These are phyloP conservation scores for Luffia ferchaultella DNA, from an alignment of 2,888 invertebrate species.

Conservation along the genomic window DNA sequence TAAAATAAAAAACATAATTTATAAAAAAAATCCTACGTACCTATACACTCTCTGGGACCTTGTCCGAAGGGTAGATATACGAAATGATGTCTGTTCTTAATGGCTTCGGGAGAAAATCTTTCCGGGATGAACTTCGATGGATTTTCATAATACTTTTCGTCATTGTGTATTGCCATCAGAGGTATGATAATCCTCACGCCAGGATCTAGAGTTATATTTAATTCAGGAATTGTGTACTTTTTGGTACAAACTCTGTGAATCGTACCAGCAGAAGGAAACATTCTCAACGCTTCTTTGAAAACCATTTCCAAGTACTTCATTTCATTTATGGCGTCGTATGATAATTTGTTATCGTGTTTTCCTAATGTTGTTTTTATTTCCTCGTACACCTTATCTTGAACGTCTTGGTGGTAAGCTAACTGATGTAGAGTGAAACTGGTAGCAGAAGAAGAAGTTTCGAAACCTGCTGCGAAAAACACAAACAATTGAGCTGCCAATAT, in stretches of 20 bases:
- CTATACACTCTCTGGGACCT: slow-evolving; percentile 14
- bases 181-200: slow-evolving; percentile 13
- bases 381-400: slow-evolving; percentile 22
- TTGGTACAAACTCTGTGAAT: slow-evolving; percentile 13
- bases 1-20: no score
- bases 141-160: slow-evolving; percentile 13
- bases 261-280: slow-evolving; percentile 15
- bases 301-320: slow-evolving; percentile 15
- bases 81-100: slow-evolving; percentile 13
- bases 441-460: slow-evolving; percentile 22
- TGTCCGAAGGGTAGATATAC: slow-evolving; percentile 17
- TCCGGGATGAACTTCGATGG: slow-evolving; percentile 12
- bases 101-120: slow-evolving; percentile 5
- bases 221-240: slow-evolving; percentile 13
- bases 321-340: slow-evolving; percentile 14
- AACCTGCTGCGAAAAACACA: slow-evolving; percentile 23
- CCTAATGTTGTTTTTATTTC: slow-evolving; percentile 20
- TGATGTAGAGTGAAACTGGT: slow-evolving; percentile 28
- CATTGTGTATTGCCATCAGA: slow-evolving; percentile 13
- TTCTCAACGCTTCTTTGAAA: slow-evolving; percentile 18
- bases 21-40: slow-evolving; percentile 8
- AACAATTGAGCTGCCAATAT: slow-evolving; percentile 16
- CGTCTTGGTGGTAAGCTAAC: slow-evolving; percentile 23
- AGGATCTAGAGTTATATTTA: slow-evolving; percentile 11
- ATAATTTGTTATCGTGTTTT: slow-evolving; percentile 13